Evolutionary conservation across 2,797 vertebrate genomes (phyloP), one percentile per base, ranked within the genome.

Genomic region (Danio choprae): DNA sequence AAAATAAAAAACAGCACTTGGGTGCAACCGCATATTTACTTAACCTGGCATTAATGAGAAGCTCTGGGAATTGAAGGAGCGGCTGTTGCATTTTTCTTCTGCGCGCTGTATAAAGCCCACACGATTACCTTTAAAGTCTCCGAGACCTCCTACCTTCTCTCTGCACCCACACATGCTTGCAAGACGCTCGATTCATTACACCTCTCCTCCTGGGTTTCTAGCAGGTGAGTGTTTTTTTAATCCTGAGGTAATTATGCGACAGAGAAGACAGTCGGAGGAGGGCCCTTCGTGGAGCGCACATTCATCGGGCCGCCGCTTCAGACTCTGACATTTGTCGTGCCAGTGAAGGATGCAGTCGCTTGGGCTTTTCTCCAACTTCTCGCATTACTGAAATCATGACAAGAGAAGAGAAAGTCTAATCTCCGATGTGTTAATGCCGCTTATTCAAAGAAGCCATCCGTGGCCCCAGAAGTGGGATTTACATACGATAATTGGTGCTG

Each of bases 31-130:
- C 92, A 92, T 90, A 90, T 94, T 93, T 94, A 92, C 91, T 95
- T 95, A 96, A 94, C 94, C 92, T 94, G 91, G 89, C 90, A 92
- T 94, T 95, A 96, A 96, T 95, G 92, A 95, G 95, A 87, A 92
- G 90, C 93, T 91, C 50, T 83, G 94, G 95, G 94, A 95, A 94
- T 94, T 92, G 92, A 56, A 77, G 74, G 84, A 89, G 88, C 88
- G 87, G 88, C 86, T 88, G 88, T 86, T 88, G 83, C 87, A 85
- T 87, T 91, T 89, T 60, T 76, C 70, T 79, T 63, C 81, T 84
- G 85, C 83, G 88, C 77, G 80, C 86, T 84, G 87, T 90, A 86
- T 74, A 80, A 29, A 29, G 77, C 86, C 79, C 72, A 82, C 73
- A 90, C 88, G 87, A 87, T 87, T 88, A 89, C 40, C 55, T 82